Conservation (phyloP, 23 tunicate species). For the Ciona savignyi region DNA sequence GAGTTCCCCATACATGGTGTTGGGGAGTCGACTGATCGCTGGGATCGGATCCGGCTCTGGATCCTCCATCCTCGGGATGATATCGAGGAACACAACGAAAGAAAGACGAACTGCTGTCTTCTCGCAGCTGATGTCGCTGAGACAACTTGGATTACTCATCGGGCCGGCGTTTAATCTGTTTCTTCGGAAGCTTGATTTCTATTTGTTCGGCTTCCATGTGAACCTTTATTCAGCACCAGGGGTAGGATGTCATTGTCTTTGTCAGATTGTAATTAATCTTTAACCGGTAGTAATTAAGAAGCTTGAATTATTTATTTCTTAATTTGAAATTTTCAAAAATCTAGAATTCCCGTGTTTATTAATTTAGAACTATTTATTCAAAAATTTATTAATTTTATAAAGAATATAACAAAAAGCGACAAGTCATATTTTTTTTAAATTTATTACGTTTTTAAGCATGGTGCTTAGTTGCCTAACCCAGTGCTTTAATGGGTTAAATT, state of each 20-base stretch:
- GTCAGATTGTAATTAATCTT: not conserved
- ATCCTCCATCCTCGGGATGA: slow-evolving; percentile 71
- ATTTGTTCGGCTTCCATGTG: slow-evolving; percentile 34
- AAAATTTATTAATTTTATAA: too few relatives aligned
- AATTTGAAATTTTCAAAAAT: not conserved
- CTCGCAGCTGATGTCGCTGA: slow-evolving; percentile 41
- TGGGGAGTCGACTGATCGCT: too few relatives aligned
- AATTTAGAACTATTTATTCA: too few relatives aligned
- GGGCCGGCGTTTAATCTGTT: slow-evolving; percentile 80
- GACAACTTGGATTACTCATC: slow-evolving; percentile 64
- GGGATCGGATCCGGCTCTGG: slow-evolving; percentile 90
- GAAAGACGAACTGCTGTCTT: slow-evolving; percentile 61
- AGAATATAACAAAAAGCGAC: too few relatives aligned
- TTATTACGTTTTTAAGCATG: too few relatives aligned
- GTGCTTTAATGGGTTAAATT: too few relatives aligned
- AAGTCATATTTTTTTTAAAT: too few relatives aligned
- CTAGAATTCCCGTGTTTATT: not conserved
- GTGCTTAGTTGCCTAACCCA: too few relatives aligned
- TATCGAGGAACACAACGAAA: slow-evolving; percentile 39
- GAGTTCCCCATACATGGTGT: slow-evolving; percentile 27
- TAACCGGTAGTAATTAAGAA: not conserved
- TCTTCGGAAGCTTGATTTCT: slow-evolving; percentile 24
- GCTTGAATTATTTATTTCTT: not conserved
- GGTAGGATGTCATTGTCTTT: not conserved
- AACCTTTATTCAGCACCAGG: slow-evolving; percentile 46